A percentile compares a stretch with the other conserved stretches of the same genome.
phyloP scores from a whole-genome alignment of 64 coral and sea anemone genomes.

The Platygyra sinensis region DNA sequence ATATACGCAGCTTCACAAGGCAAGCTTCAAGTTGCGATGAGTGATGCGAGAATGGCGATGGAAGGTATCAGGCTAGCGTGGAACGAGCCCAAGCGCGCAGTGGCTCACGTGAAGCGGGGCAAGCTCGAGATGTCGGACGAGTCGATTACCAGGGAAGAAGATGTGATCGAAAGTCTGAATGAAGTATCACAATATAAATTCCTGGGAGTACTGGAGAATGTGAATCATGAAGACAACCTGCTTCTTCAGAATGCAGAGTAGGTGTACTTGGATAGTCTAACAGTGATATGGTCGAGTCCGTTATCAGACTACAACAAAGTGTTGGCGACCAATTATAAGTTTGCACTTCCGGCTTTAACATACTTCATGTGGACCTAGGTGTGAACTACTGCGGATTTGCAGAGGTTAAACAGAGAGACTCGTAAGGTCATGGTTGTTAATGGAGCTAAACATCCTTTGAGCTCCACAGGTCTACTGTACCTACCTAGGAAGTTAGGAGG shows the following conservation, averaged over 20 bases:
- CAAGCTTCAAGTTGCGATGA: background rate
- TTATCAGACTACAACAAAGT: constrained; percentile 6
- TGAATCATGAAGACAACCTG: background rate
- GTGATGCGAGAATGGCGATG: constrained; percentile 2
- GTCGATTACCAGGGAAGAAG: background rate
- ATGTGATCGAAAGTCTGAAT: background rate
- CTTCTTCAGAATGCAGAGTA: constrained; percentile 1
- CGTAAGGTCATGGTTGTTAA: background rate
- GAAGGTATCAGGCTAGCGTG: background rate
- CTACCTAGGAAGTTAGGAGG: background rate
- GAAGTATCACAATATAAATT: background rate
- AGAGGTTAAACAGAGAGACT: background rate
- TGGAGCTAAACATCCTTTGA: background rate
- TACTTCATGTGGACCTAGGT: constrained; percentile 29
- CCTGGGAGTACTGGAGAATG: constrained; percentile 18
- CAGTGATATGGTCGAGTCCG: constrained; percentile 13
- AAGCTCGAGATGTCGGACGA: background rate
- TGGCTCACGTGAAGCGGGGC: background rate
- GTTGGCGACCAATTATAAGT: background rate
- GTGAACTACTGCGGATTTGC: background rate
- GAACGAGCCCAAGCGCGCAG: constrained; percentile 4
- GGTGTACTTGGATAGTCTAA: background rate
- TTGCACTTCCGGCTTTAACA: background rate
- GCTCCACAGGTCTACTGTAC: constrained; percentile 3
- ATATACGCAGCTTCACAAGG: background rate